Evolutionary conservation across 2,888 invertebrate genomes (phyloP).

Genomic region (Rapana venosa): DNA sequence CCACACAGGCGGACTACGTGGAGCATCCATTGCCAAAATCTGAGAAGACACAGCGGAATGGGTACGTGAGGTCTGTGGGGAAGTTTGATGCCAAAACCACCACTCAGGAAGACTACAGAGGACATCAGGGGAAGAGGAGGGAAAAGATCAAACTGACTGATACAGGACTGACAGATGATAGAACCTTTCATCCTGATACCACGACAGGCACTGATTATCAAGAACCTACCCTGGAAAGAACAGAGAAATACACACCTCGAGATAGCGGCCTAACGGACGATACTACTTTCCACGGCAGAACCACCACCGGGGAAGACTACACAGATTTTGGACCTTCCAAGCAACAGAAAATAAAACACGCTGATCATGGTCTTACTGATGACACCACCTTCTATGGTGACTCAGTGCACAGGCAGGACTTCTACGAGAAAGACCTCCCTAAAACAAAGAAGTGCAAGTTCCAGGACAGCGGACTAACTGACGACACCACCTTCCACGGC

Average conservation of each 20-base stretch:
- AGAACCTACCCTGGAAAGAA: background rate
- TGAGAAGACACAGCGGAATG: background rate
- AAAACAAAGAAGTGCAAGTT: slow-evolving; percentile 42
- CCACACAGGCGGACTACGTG: background rate
- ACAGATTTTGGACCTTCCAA: background rate
- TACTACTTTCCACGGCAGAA: background rate
- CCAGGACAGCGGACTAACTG: slow-evolving; percentile 36
- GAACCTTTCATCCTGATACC: background rate
- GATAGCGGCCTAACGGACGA: background rate
- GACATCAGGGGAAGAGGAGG: slow-evolving; percentile 54
- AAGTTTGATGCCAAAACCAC: slow-evolving; percentile 68
- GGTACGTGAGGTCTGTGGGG: slow-evolving; percentile 35
- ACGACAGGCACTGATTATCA: background rate
- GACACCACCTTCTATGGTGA: slow-evolving; percentile 59
- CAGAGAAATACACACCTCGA: background rate
- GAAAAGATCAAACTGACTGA: slow-evolving; percentile 34
- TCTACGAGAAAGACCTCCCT: slow-evolving; percentile 52
- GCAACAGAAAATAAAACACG: background rate
- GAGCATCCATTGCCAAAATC: background rate
- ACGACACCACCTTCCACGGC: background rate
- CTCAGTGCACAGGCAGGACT: slow-evolving; percentile 67
- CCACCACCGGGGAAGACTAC: background rate
- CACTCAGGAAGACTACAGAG: slow-evolving; percentile 62
- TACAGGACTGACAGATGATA: background rate
- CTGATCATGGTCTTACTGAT: background rate